Evolutionary conservation across 2,113 vertebrate genomes (phyloP).

Genomic region (Thinocorus orbignyianus): DNA sequence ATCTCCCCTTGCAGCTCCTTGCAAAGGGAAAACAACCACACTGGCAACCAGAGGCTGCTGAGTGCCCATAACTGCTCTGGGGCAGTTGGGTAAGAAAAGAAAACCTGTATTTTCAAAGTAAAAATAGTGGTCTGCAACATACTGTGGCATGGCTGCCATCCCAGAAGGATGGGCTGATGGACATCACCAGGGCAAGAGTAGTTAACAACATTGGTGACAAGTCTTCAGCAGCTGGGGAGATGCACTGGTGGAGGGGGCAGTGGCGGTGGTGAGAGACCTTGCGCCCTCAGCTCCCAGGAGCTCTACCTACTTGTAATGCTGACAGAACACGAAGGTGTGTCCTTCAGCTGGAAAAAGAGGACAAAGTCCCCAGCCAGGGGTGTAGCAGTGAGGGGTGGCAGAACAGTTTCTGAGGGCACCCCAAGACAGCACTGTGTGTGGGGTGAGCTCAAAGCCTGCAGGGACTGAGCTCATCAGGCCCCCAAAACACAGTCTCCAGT

Average conservation of each 20-base stretch:
- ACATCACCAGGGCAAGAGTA: neutral
- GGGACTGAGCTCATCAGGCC: neutral
- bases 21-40: neutral
- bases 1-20: neutral
- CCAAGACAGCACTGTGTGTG: neutral
- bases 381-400: neutral
- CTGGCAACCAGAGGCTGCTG: neutral
- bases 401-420: neutral
- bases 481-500: neutral
- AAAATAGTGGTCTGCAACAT: neutral
- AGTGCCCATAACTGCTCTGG: neutral
- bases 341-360: neutral
- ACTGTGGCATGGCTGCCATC: neutral
- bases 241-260: neutral
- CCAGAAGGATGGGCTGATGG: neutral
- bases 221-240: neutral
- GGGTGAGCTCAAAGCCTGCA: neutral
- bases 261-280: neutral
- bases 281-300: neutral
- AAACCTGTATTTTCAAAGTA: neutral
- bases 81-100: neutral
- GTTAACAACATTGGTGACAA: neutral
- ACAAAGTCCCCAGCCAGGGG: fast-evolving
- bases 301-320: neutral
- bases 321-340: neutral